Evolutionary conservation across 1,140 invertebrate genomes (phyloP), one percentile per base, ranked within the genome.

Genomic region (Olivierus martensii): DNA sequence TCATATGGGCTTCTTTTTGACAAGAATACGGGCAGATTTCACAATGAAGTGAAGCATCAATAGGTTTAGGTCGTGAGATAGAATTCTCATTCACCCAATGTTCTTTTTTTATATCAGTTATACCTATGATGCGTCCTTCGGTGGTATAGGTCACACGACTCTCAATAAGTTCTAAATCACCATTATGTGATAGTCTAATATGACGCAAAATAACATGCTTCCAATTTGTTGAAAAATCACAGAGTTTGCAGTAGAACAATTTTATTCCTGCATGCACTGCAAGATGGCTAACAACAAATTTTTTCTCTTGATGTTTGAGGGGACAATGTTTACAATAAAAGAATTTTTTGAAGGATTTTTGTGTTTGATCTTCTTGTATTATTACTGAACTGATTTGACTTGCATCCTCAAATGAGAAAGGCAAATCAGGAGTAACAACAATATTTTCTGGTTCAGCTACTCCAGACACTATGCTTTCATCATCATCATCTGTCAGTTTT

Each of bases 171-270:
- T 59, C 41, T 19, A 50, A 44, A 41, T 57, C 50, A 28, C 53
- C 53, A 39, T 49, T 49, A 43, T 63, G 59, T 11, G 37, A 15
- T 17, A 45, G 43, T 15, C 45, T 50, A 21, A 52, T 45, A 44
- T 62, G 61, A 5, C 54, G 22, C 2, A 53, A 79, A 69, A 83
- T 82, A 60, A 83, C 80, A 75, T 83, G 80, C 73, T 81, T 81
- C 81, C 81, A 83, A 70, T 82, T 82, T 52, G 80, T 82, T 62
- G 80, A 69, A 69, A 82, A 79, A 66, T 80, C 78, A 70, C 80
- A 83, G 67, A 81, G 78, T 60, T 79, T 79, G 70, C 81, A 83
- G 59, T 78, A 75, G 69, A 81, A 82, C 38, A 79, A 55, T 28
- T 56, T 61, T 18, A 50, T 46, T 21, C 55, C 58, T 14, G 55